Evolutionary conservation across 2,888 invertebrate species (phyloP).

Genomic region (Plebejus anna): DNA sequence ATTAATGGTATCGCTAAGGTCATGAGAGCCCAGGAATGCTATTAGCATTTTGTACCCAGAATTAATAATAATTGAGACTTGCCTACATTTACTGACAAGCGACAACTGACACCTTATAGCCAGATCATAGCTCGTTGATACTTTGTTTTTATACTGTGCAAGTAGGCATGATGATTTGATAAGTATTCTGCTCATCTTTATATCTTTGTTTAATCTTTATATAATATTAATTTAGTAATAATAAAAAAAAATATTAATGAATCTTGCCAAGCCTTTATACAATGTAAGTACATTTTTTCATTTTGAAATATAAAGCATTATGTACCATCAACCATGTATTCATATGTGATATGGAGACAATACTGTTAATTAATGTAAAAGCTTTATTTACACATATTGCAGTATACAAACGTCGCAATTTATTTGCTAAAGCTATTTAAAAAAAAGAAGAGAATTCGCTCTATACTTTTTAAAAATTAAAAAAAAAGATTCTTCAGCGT

Average conservation of each 20-base stretch:
- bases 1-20: background rate
- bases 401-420: background rate
- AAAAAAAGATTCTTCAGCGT: too few relatives aligned
- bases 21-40: background rate
- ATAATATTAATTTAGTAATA: background rate
- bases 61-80: constrained; percentile 3
- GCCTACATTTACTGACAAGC: background rate
- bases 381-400: background rate
- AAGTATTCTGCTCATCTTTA: too few relatives aligned
- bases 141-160: background rate
- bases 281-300: background rate
- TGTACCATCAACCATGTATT: background rate
- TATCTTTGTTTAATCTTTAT: too few relatives aligned
- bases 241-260: background rate
- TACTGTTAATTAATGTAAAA: background rate
- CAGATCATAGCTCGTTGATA: background rate
- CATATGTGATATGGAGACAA: background rate
- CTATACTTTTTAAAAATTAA: too few relatives aligned
- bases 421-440: background rate
- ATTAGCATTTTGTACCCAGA: constrained; percentile 3
- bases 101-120: constrained; percentile 1
- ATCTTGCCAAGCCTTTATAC: background rate
- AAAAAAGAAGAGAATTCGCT: too few relatives aligned
- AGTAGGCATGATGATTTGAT: too few relatives aligned
- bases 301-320: background rate